phyloP scores from a whole-genome alignment of 2,113 vertebrate genomes.

The Esox niger region DNA sequence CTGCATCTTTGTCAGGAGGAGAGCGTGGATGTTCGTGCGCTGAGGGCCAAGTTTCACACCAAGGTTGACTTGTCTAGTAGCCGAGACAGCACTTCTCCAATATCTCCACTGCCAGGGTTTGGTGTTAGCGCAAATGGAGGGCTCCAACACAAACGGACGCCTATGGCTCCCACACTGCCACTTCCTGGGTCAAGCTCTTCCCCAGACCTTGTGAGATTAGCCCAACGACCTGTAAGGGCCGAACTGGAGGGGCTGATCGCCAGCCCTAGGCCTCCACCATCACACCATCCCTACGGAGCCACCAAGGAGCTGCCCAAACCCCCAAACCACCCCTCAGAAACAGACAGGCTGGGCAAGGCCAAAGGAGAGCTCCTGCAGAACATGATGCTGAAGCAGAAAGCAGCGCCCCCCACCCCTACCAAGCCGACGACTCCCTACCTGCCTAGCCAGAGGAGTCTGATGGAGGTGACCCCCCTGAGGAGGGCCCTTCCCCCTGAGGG shows the following conservation, averaged over 20 bases:
- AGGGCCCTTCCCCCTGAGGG: conserved; percentile 66
- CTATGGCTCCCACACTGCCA: conserved; percentile 19
- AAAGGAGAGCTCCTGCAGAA: conserved; percentile 65
- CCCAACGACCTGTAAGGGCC: conserved; percentile 1
- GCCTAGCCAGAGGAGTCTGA: conserved; percentile 37
- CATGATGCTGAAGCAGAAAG: conserved; percentile 57
- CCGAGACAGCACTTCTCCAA: conserved; percentile 48
- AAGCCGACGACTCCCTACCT: conserved; percentile 4
- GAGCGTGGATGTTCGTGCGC: conserved; percentile 66
- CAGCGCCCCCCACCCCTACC: conserved; percentile 2
- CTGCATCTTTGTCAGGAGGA: conserved; percentile 64
- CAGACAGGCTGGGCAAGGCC: conserved; percentile 27
- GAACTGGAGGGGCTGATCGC: conserved; percentile 7
- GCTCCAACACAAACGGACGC: conserved; percentile 35
- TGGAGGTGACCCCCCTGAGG: conserved; percentile 59
- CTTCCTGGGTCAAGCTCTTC: conserved; percentile 12
- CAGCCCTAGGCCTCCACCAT: conserved; percentile 22
- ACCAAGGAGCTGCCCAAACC: conserved; percentile 19
- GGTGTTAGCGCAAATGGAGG: conserved; percentile 34
- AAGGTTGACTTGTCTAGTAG: conserved; percentile 32
- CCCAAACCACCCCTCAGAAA: conserved; percentile 11
- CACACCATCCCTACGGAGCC: conserved; percentile 13
- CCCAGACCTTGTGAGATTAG: conserved; percentile 14
- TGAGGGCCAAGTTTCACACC: conserved; percentile 65
- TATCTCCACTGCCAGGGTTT: conserved; percentile 44